Percentiles rank a stretch among this genome's conserved stretches.
Conservation (phyloP, 2,888 invertebrate genomes). For the Diarsia rubi region DNA sequence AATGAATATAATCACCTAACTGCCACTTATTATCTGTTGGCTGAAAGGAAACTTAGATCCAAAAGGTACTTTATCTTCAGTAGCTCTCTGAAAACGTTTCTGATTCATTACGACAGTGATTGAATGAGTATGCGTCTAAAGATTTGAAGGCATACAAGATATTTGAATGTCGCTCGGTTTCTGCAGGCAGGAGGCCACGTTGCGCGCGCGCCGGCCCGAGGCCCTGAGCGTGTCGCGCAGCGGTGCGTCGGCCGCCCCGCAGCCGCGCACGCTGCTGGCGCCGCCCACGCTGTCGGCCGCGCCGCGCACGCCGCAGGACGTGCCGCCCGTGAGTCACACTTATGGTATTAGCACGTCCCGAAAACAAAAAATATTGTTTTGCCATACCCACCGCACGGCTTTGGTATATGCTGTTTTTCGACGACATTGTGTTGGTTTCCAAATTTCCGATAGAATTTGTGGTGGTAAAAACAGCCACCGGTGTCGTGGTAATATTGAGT, state of each 20-base stretch:
- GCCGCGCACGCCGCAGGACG: constrained; percentile 93
- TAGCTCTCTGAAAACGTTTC: background rate
- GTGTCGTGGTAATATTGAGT: too few relatives aligned
- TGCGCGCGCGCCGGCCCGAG: constrained; percentile 59
- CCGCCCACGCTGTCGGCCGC: constrained; percentile 82
- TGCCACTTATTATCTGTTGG: constrained; percentile 99
- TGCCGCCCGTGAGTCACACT: constrained; percentile 90
- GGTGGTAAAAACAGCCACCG: background rate
- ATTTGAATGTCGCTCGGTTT: background rate
- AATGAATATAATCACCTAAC: constrained; percentile 99
- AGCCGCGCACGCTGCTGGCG: constrained; percentile 82
- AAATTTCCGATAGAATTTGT: background rate
- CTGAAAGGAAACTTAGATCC: constrained; percentile 96
- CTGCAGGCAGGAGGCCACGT: constrained; percentile 56
- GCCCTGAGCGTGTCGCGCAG: constrained; percentile 68
- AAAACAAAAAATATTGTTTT: too few relatives aligned
- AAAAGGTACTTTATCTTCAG: constrained; percentile 89
- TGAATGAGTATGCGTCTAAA: background rate
- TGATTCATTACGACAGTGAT: background rate
- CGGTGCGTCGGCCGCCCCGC: constrained; percentile 70
- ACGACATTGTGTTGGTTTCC: background rate
- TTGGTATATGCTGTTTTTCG: too few relatives aligned
- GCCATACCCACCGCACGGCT: background rate
- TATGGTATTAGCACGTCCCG: too few relatives aligned
- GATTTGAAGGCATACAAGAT: background rate